Base-by-base conservation (phyloP, 2,113 vertebrate genomes). In the Pampusana beccarii region DNA sequence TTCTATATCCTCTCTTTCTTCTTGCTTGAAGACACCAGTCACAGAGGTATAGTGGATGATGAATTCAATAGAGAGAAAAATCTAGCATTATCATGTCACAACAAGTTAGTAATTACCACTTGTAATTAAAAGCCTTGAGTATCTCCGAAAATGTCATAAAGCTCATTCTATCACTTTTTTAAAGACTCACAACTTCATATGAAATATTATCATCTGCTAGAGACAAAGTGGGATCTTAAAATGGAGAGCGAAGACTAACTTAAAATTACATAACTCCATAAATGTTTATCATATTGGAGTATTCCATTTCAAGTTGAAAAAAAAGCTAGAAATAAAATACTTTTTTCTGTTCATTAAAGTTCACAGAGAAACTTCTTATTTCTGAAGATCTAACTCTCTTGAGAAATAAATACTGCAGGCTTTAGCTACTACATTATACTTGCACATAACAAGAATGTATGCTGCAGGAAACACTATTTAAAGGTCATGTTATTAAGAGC, bases 401-500 rank as follows among this genome's bases (percentile, higher is more conserved):
- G 44, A 72, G 28, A 87, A 89, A 86, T 33, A 85, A 89, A 93
- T 57, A 65, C 16, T 58, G 61, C 24, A 29, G 50, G 12, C 9
- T 92, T 79, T 33, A 92, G 33, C 33, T 84, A 56, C 56, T 71
- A 3, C 16, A 93, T 81, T 92, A 82, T 75, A 85, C n/a, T 91
- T 90, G 87, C 28, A 73, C 50, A 67, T 80, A 72, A 17, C 33
- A 87, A 69, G 33, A 92, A 91, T 54, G 87, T 40, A 67, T 81
- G 46, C 84, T 3, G 1, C 28, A 75, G 50, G 62, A 90, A 93
- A 88, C 65, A 82, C 28, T 80, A 18, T 33, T 74, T 75, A 96
- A 94, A 94, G 81, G 88, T 90, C 78, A 96, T 8, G 7, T 50
- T 94, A 69, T 78, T 91, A 93, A 93, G 82, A 94, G 72, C 61